phyloP scores from a whole-genome alignment of 2,888 invertebrate species.

The Portevinia maculata region DNA sequence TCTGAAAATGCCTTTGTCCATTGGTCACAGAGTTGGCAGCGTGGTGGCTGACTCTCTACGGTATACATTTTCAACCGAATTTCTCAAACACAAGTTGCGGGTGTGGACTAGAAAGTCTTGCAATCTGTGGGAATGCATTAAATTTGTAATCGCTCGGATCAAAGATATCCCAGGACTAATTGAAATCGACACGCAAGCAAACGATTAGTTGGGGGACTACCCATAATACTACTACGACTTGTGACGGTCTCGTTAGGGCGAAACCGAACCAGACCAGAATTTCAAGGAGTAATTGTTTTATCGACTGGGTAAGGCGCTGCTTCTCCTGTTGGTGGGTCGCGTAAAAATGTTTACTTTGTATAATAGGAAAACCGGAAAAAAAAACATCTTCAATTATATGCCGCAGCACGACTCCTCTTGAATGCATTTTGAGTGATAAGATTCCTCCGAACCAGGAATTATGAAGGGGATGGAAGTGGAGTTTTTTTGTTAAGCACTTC shows the following conservation, averaged over 20 bases:
- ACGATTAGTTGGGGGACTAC: not conserved
- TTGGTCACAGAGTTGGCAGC: conserved; percentile 1
- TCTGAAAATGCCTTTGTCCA: conserved; percentile 15
- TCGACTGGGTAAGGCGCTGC: not conserved
- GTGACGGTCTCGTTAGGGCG: not conserved
- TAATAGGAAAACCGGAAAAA: not conserved
- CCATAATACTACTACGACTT: not conserved
- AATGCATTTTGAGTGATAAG: conserved; percentile 12
- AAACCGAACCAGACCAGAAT: not conserved
- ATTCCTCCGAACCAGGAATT: not conserved
- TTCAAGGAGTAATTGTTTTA: conserved; percentile 29
- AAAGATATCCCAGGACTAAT: conserved; percentile 55
- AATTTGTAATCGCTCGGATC: conserved; percentile 53
- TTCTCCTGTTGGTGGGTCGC: conserved; percentile 3
- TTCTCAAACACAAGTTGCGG: conserved; percentile 12
- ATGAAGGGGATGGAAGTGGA: too few relatives aligned
- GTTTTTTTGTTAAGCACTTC: too few relatives aligned
- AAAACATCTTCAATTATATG: conserved; percentile 53
- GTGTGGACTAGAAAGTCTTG: not conserved
- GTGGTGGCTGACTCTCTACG: not conserved
- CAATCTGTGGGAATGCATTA: conserved; percentile 60
- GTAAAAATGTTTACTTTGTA: conserved; percentile 14
- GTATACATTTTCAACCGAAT: conserved; percentile 37
- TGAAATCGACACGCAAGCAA: conserved; percentile 55
- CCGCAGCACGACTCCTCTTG: conserved; percentile 38